phyloP scores from a whole-genome alignment of 2,888 invertebrate species.

The Dolomedes plantarius region DNA sequence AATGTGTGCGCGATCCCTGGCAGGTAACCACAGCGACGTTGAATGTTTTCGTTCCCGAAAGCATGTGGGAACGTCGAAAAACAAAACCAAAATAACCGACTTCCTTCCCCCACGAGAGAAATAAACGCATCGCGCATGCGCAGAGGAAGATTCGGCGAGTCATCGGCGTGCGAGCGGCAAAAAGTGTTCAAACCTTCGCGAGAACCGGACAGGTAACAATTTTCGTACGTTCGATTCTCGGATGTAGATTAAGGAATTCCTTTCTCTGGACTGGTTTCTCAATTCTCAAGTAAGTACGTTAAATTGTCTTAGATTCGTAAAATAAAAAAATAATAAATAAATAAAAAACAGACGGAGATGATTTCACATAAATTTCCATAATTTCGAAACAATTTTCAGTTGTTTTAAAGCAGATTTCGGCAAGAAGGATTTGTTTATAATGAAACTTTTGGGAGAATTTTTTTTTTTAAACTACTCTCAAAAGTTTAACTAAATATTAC shows the following conservation, averaged over 20 bases:
- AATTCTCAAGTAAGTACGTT: too few relatives aligned
- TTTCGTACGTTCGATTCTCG: not conserved
- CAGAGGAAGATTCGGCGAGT: conserved; percentile 32
- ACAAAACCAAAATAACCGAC: conserved; percentile 42
- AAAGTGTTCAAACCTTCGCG: conserved; percentile 35
- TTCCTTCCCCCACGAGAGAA: conserved; percentile 1
- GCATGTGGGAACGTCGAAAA: conserved; percentile 42
- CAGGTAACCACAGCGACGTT: conserved; percentile 63
- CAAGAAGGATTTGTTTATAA: too few relatives aligned
- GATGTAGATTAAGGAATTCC: not conserved
- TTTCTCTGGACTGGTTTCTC: conserved; percentile 17
- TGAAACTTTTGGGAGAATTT: too few relatives aligned
- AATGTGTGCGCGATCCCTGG: conserved; percentile 18
- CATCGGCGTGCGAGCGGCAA: conserved; percentile 42
- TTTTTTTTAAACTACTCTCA: too few relatives aligned
- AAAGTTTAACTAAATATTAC: too few relatives aligned
- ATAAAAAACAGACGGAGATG: too few relatives aligned
- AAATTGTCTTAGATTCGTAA: too few relatives aligned
- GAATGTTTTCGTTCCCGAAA: conserved; percentile 50
- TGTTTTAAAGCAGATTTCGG: too few relatives aligned
- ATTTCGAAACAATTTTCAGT: too few relatives aligned
- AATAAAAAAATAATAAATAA: too few relatives aligned
- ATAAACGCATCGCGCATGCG: conserved; percentile 40
- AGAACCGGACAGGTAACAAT: conserved; percentile 47
- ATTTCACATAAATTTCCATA: too few relatives aligned